Evolutionary conservation across 2,888 invertebrate genomes (phyloP), one percentile per base, ranked within the genome.

Genomic region (Omphaloscelis lunosa): DNA sequence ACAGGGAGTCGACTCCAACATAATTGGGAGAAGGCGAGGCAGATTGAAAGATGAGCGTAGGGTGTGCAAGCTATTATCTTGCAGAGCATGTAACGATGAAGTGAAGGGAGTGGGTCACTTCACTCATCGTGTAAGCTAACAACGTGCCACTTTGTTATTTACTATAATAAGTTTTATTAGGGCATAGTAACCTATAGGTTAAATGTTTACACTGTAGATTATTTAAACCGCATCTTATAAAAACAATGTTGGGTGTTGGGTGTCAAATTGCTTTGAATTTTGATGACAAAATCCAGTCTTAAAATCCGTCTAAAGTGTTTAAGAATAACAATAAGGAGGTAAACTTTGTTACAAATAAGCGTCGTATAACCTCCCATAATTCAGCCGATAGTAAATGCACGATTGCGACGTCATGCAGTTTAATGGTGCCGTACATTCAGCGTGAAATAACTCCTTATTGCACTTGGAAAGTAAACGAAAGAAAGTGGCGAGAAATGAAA

Each of bases 401-500:
- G 17, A 67, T 17, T n/a, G n/a, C n/a, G n/a, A n/a, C n/a, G n/a
- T n/a, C n/a, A n/a, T n/a, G n/a, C n/a, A n/a, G n/a, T n/a, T n/a
- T n/a, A n/a, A 51, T 20, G 53, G n/a, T 17, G 41, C 51, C 27
- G 61, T 45, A 72, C 48, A 72, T 74, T 76, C 74, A 81, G 66
- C 77, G 70, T 79, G 79, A 68, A 78, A 82, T 79, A 80, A 71
- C 76, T 80, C 59, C 74, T 75, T 72, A 82, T 80, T 59, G 71
- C 72, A 79, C 65, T 80, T 48, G 76, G 41, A 77, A 77, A 84
- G 75, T 72, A 84, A 89, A 86, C 79, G 71, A 88, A 87, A 86
- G 81, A 84, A 85, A 80, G 78, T 83, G 80, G 84, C 86, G 87
- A 89, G 87, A 90, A 93, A 91, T 91, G 89, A 91, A 92, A 94